Percentiles rank a stretch among this genome's conserved stretches.
phyloP scores from a whole-genome alignment of 2,113 vertebrate genomes.

The Acanthisitta chloris region DNA sequence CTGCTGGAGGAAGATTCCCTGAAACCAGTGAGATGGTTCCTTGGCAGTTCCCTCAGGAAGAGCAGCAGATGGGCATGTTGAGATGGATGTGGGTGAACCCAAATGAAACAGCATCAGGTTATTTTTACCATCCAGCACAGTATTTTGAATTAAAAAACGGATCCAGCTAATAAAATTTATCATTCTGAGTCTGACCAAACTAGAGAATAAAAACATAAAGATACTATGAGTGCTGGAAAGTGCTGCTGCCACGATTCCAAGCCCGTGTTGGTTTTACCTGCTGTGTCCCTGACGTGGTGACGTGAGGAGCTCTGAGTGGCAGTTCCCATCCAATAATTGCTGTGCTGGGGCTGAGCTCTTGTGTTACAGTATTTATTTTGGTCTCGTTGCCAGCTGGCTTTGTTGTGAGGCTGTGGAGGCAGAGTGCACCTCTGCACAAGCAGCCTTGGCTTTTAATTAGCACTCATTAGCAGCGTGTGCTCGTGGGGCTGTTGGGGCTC shows the following conservation, averaged over 20 bases:
- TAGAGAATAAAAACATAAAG: background rate
- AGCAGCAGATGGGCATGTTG: conserved; percentile 18
- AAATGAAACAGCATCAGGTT: background rate
- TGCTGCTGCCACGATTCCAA: background rate
- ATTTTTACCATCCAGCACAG: background rate
- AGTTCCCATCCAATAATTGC: background rate
- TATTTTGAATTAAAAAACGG: background rate
- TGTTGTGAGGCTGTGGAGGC: background rate
- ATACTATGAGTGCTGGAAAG: fast-evolving
- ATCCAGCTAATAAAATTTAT: background rate
- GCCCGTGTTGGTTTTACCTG: background rate
- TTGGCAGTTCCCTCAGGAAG: background rate
- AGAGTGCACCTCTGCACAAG: background rate
- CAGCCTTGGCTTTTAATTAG: conserved; percentile 48
- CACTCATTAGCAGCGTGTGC: conserved; percentile 19
- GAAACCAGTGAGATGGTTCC: background rate
- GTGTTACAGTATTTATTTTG: conserved; percentile 23
- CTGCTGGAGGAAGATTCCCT: background rate
- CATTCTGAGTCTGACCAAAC: background rate
- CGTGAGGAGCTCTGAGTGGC: background rate
- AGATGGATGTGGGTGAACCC: background rate
- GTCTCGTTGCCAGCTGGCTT: conserved; percentile 7
- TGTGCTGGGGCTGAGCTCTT: background rate
- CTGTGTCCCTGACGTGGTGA: background rate
- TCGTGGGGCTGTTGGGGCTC: background rate